Evolutionary conservation across 1,140 invertebrate genomes (phyloP), one percentile per base, ranked within the genome.

Genomic region (Anthonomus grandis): DNA sequence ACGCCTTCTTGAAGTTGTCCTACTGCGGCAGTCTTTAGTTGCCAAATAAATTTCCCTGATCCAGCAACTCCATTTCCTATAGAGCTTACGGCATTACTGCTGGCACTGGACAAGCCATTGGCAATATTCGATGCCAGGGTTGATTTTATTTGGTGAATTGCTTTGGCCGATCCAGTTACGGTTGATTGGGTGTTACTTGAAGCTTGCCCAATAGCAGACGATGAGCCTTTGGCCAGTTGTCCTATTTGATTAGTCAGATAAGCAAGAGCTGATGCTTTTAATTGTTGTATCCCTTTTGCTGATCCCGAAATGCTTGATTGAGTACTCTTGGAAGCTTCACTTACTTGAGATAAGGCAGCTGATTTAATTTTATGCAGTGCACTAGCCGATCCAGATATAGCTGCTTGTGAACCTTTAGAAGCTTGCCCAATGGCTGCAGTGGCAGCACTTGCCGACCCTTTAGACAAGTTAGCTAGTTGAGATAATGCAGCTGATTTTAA

Each of bases 1-100:
- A 51, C 41, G 17, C 41, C 36, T n/a, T 41, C 13, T 17, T 51
- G 19, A 23, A 51, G 24, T 41, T 23, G 19, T 41, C 41, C 34
- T 4, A 51, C 49, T 15, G 22, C 10, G 2, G 22, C 47, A 5
- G 31, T 6, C 38, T 49, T 49, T 9, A 51, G 38, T 17, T 51
- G 49, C 5, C 41, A 38, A 22, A 51, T n/a, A 25, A 23, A 36
- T 24, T 25, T 13, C n/a, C 31, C 27, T 13, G 49, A 25, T 47
- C 44, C 44, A 13, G 22, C 0, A 25, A 47, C 1, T 4, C 23
- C 13, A 25, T 36, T 25, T 39, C 36, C 19, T 3, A 51, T 22
- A 17, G 12, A 36, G 3, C 22, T 24, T 6, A 41, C 9, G 4
- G 21, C 10, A 41, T 25, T 25, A 9, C 21, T 23, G 23, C 49